Base-by-base conservation (phyloP, 2,797 vertebrate species). In the Urophycis tenuis region DNA sequence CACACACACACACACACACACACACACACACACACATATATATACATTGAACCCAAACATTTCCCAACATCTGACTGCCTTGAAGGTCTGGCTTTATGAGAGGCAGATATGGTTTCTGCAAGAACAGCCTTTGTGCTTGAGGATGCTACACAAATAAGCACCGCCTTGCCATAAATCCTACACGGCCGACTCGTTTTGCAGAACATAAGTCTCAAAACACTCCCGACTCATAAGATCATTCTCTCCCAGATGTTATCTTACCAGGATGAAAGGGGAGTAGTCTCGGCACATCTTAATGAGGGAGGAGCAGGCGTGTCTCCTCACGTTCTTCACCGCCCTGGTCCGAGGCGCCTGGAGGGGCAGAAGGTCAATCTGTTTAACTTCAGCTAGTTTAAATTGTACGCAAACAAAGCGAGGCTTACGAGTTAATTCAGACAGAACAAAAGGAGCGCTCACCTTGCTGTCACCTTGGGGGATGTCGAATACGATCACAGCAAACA, bases 201-300 rank as follows among this genome's bases (percentile, higher is more conserved):
- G 22, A 60, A 9, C 53, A 25, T n/a, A n/a, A 6, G 4, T n/a
- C 53, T 60, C 53, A n/a, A 2, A 60, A 60, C 19, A 9, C 53
- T 60, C 19, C 0, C 8, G 25, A 60, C 53, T 60, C 53, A 6
- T 25, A 25, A 60, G 2, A 60, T 60, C 5, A n/a, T 49, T 5
- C 11, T 81, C 2, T 70, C 0, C 74, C 74, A 11, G 5, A 75
- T 3, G 69, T 75, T 76, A 81, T 85, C 92, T 74, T 88, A 99
- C 98, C 95, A 96, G 83, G 64, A 98, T 93, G 67, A 97, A 92
- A 5, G 96, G 92, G 17, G 98, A 93, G 82, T 95, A 97, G 92
- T 98, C 96, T 8, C 97, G 89, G 82, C 96, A 99, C 85, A 99
- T 97, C 89, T 95, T 98, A 81, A 98, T 96, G 87, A 99, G 95